Percentiles rank a stretch among this genome's conserved stretches.
Conservation (phyloP, 2,113 vertebrate genomes). For the Montifringilla adamsi region DNA sequence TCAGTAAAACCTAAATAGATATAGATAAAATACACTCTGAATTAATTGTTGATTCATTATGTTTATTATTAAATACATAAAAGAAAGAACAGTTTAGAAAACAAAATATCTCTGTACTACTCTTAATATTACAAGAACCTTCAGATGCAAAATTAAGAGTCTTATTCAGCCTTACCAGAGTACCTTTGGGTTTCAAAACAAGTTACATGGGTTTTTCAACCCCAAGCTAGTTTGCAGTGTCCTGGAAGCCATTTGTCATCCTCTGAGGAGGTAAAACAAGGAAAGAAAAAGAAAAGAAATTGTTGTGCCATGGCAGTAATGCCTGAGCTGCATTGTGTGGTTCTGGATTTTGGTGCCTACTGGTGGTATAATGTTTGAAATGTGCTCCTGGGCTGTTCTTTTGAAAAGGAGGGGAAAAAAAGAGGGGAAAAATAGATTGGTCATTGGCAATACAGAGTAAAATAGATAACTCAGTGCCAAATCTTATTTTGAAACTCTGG, state of each 20-base stretch:
- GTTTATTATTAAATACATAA: neutral
- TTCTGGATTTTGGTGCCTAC: neutral
- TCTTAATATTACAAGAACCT: neutral
- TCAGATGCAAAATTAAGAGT: neutral
- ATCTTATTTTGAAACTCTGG: neutral
- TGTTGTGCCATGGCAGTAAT: neutral
- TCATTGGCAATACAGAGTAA: neutral
- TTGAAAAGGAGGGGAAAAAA: rapidly evolving
- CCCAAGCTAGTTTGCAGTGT: neutral
- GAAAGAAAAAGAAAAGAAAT: neutral
- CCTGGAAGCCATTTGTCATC: neutral
- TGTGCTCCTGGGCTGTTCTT: neutral
- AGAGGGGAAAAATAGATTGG: neutral
- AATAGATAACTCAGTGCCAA: neutral
- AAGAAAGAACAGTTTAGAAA: neutral
- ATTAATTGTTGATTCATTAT: neutral
- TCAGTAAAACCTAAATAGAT: neutral
- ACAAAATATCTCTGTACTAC: neutral
- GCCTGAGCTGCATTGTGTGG: neutral
- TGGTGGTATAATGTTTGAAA: neutral
- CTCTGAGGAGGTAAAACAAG: neutral
- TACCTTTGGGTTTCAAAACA: neutral
- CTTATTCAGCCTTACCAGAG: neutral
- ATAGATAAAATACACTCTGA: neutral
- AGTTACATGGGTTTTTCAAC: neutral